Percentiles rank a stretch among this genome's conserved stretches.
These are phyloP conservation scores for Macrosiphum euphorbiae DNA, from an alignment of 2,888 invertebrate species.

Conservation along the genomic window DNA sequence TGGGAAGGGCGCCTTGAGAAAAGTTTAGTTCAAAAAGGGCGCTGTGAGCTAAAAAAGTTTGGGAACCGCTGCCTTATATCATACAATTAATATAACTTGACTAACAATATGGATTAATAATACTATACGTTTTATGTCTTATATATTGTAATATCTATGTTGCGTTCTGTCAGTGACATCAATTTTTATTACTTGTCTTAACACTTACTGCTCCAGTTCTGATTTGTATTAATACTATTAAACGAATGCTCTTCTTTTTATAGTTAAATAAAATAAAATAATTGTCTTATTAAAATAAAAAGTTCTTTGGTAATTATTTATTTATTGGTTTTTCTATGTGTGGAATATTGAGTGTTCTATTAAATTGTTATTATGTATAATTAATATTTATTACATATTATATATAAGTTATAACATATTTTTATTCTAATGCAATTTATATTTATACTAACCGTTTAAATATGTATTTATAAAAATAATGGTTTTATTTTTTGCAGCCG, in stretches of 20 bases:
- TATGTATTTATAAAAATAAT: not conserved
- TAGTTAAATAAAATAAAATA: not conserved
- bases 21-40: too few species aligned
- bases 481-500: conserved; percentile 65
- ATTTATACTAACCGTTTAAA: not conserved
- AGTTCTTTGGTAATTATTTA: not conserved
- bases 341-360: not conserved
- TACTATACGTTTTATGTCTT: not conserved
- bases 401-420: not conserved
- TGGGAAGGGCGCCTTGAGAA: too few species aligned
- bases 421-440: not conserved
- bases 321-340: not conserved
- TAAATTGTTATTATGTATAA: not conserved
- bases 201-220: not conserved
- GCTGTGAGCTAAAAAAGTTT: too few species aligned
- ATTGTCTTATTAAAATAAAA: not conserved
- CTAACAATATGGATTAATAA: not conserved
- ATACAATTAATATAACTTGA: not conserved
- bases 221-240: not conserved
- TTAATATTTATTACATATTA: conserved; percentile 8
- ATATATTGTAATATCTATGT: not conserved
- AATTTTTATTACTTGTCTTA: not conserved
- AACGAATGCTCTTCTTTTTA: not conserved
- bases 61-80: not conserved
- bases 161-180: not conserved